A percentile compares a stretch with the other conserved stretches of the same genome.
These are phyloP conservation scores for Heliconius hewitsoni DNA, from an alignment of 1,140 invertebrate species.

Conservation along the genomic window DNA sequence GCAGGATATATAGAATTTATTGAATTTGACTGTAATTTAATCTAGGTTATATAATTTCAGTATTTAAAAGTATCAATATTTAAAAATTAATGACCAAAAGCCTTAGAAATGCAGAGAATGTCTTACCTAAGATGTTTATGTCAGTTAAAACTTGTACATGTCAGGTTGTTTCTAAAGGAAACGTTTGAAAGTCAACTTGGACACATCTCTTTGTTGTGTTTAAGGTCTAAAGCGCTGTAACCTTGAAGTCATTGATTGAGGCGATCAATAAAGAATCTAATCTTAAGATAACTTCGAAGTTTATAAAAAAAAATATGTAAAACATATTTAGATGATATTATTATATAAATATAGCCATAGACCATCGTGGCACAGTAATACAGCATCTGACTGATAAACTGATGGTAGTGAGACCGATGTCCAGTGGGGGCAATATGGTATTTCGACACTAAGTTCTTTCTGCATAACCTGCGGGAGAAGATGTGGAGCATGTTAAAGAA, in stretches of 20 bases:
- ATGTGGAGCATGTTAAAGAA: no score
- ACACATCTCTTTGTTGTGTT: conserved; percentile 30
- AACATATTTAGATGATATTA: no score
- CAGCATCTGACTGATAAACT: no score
- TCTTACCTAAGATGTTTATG: conserved; percentile 41
- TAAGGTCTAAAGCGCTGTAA: background rate
- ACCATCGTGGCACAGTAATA: no score
- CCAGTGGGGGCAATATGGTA: no score
- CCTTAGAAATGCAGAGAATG: conserved; percentile 37
- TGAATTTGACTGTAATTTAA: background rate
- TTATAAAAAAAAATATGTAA: no score
- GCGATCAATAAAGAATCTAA: background rate
- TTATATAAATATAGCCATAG: no score
- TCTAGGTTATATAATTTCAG: background rate
- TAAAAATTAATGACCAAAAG: background rate
- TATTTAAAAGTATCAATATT: background rate
- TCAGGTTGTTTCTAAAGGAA: conserved; percentile 29
- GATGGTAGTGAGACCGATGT: no score
- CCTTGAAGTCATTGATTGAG: background rate
- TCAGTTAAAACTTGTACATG: conserved; percentile 33
- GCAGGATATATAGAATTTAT: background rate
- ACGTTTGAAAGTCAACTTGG: conserved; percentile 34
- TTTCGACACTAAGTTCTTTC: no score
- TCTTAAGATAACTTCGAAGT: background rate
- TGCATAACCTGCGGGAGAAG: no score